Base-by-base conservation (phyloP, 2,888 invertebrate genomes). In the Unio delphinus region DNA sequence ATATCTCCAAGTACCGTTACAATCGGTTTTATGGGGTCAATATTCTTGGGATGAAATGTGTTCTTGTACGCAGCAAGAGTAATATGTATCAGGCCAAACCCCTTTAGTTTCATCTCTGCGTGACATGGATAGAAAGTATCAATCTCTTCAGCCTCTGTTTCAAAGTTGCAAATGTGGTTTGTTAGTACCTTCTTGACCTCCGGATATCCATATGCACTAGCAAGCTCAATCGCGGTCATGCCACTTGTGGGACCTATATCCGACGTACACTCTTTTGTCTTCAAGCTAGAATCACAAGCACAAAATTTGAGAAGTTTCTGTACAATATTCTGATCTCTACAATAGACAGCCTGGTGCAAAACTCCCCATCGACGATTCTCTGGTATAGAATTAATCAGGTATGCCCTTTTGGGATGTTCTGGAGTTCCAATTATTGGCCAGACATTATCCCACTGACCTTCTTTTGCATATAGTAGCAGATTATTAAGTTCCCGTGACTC, bases 291-390 rank as follows among this genome's bases (percentile, higher is more conserved):
- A 62, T 80, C 80, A 57, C 73, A 76, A 18, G 72, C 62, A 11
- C 56, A 15, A 56, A 69, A 75, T 15, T 60, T 60, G 3, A 78
- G 65, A 18, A 80, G 58, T 20, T 26, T 70, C 56, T 55, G 70
- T 4, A 80, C 62, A 6, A 73, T 69, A 5, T 61, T 45, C 15
- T 55, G 30, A 54, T 78, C 58, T 45, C 75, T 72, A 72, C 72
- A 76, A 57, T 71, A 80, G 0, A 80, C 75, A 5, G 76, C 74
- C 58, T 80, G 80, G 45, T 78, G 78, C 17, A 80, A 26, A 3
- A 78, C 61, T 18, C 78, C 74, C 80, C 80, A 80, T 26, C 76
- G 66, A 30, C 80, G 70, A 57, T 73, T 73, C 64, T 78, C 78
- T 55, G 80, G 80, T 30, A 76, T 75, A 20, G 69, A 62, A 65